These are phyloP conservation scores for Sebastes wilsoni DNA, from an alignment of 2,797 vertebrate species.

Conservation along the genomic window DNA sequence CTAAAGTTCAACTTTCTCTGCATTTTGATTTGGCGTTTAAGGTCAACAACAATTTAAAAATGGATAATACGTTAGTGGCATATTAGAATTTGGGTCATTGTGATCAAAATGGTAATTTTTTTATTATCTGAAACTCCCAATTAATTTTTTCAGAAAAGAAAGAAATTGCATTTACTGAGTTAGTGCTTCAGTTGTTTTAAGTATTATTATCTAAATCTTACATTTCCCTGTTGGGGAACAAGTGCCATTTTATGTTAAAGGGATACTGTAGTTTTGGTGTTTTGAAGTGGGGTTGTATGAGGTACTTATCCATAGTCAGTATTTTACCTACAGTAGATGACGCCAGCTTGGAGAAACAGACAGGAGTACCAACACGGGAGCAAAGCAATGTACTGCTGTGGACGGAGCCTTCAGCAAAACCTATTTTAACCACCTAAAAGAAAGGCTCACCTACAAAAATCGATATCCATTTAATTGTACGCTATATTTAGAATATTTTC, in stretches of 20 bases:
- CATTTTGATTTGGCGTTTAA: background rate
- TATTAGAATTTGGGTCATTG: background rate
- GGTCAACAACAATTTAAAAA: background rate
- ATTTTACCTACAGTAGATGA: too few species aligned
- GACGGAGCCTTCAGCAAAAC: too few species aligned
- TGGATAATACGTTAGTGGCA: background rate
- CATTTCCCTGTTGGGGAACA: background rate
- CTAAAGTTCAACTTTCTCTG: constrained; percentile 18
- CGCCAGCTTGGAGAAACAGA: too few species aligned
- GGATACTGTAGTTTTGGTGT: too few species aligned
- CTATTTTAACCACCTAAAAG: too few species aligned
- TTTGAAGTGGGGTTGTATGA: too few species aligned
- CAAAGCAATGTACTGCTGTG: too few species aligned
- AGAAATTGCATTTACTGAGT: background rate
- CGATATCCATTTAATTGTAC: too few species aligned
- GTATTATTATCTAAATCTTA: background rate
- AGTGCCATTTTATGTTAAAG: background rate
- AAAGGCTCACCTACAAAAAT: too few species aligned
- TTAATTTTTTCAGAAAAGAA: background rate
- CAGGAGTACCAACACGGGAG: too few species aligned
- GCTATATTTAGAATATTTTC: too few species aligned
- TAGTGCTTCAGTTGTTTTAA: background rate
- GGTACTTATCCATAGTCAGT: too few species aligned
- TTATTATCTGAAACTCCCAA: background rate
- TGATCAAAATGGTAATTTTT: background rate